Percentiles rank a stretch among this genome's conserved stretches.
Evolutionary conservation across 1,140 invertebrate species (phyloP).

Genomic region (Cydia fagiglandana): DNA sequence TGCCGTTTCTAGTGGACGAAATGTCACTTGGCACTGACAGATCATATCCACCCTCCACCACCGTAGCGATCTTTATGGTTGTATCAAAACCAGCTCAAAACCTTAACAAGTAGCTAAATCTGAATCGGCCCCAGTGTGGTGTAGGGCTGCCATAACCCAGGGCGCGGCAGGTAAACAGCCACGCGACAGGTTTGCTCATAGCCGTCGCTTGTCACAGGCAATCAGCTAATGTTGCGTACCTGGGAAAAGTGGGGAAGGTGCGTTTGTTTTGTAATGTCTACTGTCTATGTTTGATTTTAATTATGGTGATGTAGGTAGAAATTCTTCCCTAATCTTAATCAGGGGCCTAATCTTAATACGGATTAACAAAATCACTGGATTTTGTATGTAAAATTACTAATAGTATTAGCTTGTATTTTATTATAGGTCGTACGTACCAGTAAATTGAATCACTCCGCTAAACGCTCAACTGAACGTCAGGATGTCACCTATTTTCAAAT

Average conservation of each 20-base stretch:
- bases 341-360: too few species aligned
- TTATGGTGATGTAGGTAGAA: not conserved
- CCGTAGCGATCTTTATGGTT: not conserved
- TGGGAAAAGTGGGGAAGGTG: not conserved
- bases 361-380: too few species aligned
- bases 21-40: too few species aligned
- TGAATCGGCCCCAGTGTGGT: too few species aligned
- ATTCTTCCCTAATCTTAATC: not conserved
- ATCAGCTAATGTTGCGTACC: constrained; percentile 33
- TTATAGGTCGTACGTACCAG: too few species aligned
- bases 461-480: too few species aligned
- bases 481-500: too few species aligned
- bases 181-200: constrained; percentile 21
- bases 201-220: constrained; percentile 11
- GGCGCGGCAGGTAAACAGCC: constrained; percentile 33
- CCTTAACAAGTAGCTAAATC: not conserved
- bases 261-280: constrained; percentile 19
- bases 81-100: not conserved
- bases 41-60: too few species aligned
- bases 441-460: too few species aligned
- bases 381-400: too few species aligned
- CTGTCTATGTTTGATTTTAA: constrained; percentile 4
- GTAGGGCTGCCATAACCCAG: not conserved
- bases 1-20: too few species aligned
- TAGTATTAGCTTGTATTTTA: too few species aligned